A percentile compares a stretch with the other conserved stretches of the same genome.
Evolutionary conservation across 2,797 vertebrate genomes (phyloP).

Genomic region (Urophycis tenuis): DNA sequence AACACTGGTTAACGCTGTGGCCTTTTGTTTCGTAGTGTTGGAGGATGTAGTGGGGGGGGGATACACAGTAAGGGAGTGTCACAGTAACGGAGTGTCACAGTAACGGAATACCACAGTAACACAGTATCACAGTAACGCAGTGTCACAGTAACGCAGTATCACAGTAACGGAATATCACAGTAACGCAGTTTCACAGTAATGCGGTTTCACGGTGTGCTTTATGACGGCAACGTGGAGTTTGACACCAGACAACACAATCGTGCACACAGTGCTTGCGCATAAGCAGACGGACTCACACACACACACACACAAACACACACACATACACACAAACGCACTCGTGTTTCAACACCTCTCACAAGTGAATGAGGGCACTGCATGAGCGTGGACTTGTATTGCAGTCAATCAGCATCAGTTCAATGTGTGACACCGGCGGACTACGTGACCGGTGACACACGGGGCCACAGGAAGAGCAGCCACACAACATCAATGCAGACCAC

Average conservation of each 20-base stretch:
- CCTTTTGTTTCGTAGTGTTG: background rate
- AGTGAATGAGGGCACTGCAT: background rate
- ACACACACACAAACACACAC: slow-evolving; percentile 14
- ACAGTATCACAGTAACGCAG: too few relatives aligned
- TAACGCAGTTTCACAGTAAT: too few relatives aligned
- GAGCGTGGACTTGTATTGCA: slow-evolving; percentile 24
- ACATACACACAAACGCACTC: background rate
- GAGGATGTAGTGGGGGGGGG: too few relatives aligned
- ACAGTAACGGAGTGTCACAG: too few relatives aligned
- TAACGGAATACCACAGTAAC: too few relatives aligned
- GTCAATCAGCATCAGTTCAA: background rate
- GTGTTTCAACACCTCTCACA: slow-evolving; percentile 22
- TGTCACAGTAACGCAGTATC: too few relatives aligned
- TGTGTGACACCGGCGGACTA: background rate
- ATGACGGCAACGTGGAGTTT: background rate
- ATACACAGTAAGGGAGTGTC: too few relatives aligned
- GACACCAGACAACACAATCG: background rate
- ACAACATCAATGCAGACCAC: background rate
- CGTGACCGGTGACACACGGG: background rate
- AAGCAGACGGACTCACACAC: background rate
- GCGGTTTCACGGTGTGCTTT: too few relatives aligned
- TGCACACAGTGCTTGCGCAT: slow-evolving; percentile 1
- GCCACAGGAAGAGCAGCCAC: background rate
- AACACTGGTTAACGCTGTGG: background rate
- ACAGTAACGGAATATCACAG: too few relatives aligned